Conservation (phyloP, 2,113 vertebrate species). For the Phyllostomus hastatus region DNA sequence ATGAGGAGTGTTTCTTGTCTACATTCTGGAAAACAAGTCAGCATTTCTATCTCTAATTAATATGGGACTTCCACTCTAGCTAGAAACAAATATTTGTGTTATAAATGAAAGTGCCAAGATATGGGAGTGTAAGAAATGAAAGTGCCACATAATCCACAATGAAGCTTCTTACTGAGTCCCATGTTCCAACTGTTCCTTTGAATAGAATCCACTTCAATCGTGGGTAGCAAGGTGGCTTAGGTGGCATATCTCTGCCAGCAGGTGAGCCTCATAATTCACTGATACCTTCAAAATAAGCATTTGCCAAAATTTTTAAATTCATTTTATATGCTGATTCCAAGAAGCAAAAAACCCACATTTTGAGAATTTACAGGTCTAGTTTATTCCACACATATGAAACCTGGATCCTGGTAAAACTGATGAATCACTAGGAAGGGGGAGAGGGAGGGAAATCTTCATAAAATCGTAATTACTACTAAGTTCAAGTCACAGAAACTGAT, state of each 20-base stretch:
- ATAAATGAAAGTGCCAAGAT: background rate
- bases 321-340: background rate
- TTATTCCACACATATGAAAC: background rate
- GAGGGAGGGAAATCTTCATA: background rate
- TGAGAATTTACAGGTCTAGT: background rate
- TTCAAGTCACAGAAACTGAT: background rate
- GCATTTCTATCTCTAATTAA: conserved; percentile 51
- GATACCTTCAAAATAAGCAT: background rate
- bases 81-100: conserved; percentile 59
- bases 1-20: conserved; percentile 22
- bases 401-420: background rate
- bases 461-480: background rate
- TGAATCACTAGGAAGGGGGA: background rate
- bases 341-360: background rate
- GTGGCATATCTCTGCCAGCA: background rate
- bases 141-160: background rate
- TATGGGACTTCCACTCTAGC: background rate
- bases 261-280: background rate
- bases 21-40: conserved; percentile 13
- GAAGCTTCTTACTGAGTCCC: background rate
- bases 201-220: background rate
- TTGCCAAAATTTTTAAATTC: background rate
- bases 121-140: background rate
- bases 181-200: background rate
- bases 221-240: background rate